phyloP scores from a whole-genome alignment of 2,113 vertebrate genomes.

The Hyaena hyaena region DNA sequence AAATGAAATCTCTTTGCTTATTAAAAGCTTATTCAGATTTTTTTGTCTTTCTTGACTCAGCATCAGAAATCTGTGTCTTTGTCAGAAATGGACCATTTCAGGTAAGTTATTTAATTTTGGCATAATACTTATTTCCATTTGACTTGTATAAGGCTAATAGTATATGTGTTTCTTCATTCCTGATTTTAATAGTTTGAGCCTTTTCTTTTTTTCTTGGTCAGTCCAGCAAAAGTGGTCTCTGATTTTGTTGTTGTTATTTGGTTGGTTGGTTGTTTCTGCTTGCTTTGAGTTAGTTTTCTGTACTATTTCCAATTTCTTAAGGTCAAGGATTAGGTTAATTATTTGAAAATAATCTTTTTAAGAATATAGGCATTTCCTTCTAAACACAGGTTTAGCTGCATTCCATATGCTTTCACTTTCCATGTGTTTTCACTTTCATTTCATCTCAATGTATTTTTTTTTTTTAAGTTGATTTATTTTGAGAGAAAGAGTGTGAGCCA shows the following conservation, averaged over 20 bases:
- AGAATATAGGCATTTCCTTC: neutral
- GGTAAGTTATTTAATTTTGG: neutral
- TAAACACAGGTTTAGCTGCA: neutral
- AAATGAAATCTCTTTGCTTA: neutral
- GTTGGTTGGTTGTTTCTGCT: neutral
- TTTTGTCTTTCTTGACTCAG: neutral
- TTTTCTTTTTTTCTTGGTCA: neutral
- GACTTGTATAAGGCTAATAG: neutral
- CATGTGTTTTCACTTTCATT: neutral
- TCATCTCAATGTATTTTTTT: neutral
- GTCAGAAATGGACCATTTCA: neutral
- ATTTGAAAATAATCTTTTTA: neutral
- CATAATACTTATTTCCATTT: neutral
- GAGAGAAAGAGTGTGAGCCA: too few relatives aligned
- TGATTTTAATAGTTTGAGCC: neutral
- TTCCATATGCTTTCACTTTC: neutral
- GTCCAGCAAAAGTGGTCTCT: neutral
- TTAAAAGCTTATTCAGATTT: neutral
- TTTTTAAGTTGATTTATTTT: too few relatives aligned
- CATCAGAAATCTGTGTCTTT: neutral
- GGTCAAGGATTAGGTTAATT: neutral
- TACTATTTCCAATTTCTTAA: neutral
- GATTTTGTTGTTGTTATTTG: neutral
- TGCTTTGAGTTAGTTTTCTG: neutral
- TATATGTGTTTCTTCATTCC: neutral